Percentiles rank a stretch among this genome's conserved stretches.
Conservation (phyloP, 1,140 invertebrate species). For the Teleopsis dalmanni region DNA sequence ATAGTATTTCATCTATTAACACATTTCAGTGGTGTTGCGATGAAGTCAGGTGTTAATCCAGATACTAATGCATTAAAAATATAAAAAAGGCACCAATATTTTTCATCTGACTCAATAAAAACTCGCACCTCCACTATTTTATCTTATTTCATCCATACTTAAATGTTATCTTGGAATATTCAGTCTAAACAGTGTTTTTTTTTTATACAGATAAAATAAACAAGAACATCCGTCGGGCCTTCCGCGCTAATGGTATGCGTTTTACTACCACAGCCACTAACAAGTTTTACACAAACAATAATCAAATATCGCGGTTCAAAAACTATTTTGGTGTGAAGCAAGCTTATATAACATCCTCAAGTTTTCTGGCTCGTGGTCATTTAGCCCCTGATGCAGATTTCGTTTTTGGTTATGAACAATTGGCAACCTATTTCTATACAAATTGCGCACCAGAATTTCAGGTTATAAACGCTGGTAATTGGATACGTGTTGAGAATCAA, state of each 20-base stretch:
- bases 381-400: conserved; percentile 51
- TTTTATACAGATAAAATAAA: background rate
- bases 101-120: no score
- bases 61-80: no score
- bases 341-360: conserved; percentile 37
- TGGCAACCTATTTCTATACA: conserved; percentile 48
- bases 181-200: background rate
- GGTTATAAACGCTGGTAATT: conserved; percentile 46
- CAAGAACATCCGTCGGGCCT: conserved; percentile 25
- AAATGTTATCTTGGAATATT: background rate
- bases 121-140: no score
- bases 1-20: no score
- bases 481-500: conserved; percentile 45
- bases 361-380: conserved; percentile 49
- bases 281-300: conserved; percentile 25
- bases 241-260: conserved; percentile 28
- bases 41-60: no score
- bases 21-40: no score
- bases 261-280: conserved; percentile 12
- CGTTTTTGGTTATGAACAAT: conserved; percentile 45
- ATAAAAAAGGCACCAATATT: no score
- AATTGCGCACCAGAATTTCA: conserved; percentile 53
- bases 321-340: conserved; percentile 27
- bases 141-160: no score
- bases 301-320: conserved; percentile 35